These are phyloP conservation scores for Hapalemur alaotrensis DNA, from an alignment of 2,797 vertebrate genomes.

Conservation along the genomic window DNA sequence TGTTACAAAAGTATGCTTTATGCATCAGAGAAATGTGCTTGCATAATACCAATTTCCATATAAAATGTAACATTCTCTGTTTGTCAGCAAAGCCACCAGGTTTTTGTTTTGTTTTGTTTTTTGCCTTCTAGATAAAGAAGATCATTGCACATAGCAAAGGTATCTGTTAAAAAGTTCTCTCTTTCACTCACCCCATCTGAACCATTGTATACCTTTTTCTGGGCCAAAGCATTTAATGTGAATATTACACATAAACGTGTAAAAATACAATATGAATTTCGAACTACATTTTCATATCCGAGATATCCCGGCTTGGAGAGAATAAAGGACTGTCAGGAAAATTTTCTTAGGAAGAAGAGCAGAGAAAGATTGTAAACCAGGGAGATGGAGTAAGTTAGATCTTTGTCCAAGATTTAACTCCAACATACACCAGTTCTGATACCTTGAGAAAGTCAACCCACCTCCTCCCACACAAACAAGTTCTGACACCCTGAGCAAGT, in stretches of 20 bases:
- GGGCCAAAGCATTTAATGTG: neutral
- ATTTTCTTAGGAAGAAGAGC: neutral
- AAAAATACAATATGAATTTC: neutral
- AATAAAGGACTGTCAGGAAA: neutral
- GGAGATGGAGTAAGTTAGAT: neutral
- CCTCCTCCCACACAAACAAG: neutral
- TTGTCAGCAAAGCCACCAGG: neutral
- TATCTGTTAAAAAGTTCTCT: neutral
- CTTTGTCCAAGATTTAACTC: neutral
- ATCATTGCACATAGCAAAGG: neutral
- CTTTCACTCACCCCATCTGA: neutral
- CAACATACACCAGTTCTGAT: neutral
- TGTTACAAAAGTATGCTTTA: neutral
- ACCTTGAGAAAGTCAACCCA: neutral
- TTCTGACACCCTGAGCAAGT: neutral
- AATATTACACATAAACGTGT: neutral
- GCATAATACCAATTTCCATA: neutral
- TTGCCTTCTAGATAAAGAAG: neutral
- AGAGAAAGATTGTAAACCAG: neutral
- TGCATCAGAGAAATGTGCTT: neutral
- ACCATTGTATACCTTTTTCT: neutral
- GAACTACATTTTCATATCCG: neutral
- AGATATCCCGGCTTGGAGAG: neutral
- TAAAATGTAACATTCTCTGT: slow-evolving; percentile 8
- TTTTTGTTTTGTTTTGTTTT: neutral